These are phyloP conservation scores for Cactoblastis cactorum DNA, from an alignment of 2,888 invertebrate genomes.

Conservation along the genomic window DNA sequence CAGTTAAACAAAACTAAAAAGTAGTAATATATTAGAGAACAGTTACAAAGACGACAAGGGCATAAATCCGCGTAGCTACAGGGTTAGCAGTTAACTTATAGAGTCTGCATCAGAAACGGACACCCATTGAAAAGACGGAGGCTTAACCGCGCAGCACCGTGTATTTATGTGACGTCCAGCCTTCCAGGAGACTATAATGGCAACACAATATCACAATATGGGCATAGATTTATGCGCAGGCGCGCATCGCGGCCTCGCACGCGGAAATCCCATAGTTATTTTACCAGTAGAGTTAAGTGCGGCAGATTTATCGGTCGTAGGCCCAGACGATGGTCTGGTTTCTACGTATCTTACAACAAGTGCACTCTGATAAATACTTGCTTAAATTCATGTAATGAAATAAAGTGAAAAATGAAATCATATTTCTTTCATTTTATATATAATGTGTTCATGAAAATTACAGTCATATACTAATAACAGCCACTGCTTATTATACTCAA, in stretches of 20 bases:
- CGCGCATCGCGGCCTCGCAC: slow-evolving; percentile 75
- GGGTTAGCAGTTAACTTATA: slow-evolving; percentile 25
- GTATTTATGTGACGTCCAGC: slow-evolving; percentile 70
- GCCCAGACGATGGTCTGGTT: slow-evolving; percentile 70
- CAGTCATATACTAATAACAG: too few species aligned
- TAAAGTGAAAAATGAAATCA: not conserved
- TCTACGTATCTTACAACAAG: slow-evolving; percentile 50
- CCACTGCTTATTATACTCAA: too few species aligned
- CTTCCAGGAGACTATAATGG: slow-evolving; percentile 69
- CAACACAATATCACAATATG: slow-evolving; percentile 79
- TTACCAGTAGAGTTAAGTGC: slow-evolving; percentile 78
- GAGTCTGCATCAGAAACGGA: slow-evolving; percentile 38
- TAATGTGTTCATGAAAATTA: too few species aligned
- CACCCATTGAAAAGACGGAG: slow-evolving; percentile 41
- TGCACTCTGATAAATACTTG: slow-evolving; percentile 38
- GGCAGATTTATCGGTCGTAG: slow-evolving; percentile 73
- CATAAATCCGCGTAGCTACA: not conserved
- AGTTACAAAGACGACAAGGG: slow-evolving; percentile 10
- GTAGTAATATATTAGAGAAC: not conserved
- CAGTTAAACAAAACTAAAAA: not conserved
- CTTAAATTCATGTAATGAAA: not conserved
- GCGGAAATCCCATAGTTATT: slow-evolving; percentile 80
- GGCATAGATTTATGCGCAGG: slow-evolving; percentile 76
- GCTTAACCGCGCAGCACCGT: slow-evolving; percentile 44
- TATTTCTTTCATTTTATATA: too few species aligned